Percentiles rank a stretch among this genome's conserved stretches.
phyloP scores from a whole-genome alignment of 2,797 vertebrate species.

The Enteromius mattozi region DNA sequence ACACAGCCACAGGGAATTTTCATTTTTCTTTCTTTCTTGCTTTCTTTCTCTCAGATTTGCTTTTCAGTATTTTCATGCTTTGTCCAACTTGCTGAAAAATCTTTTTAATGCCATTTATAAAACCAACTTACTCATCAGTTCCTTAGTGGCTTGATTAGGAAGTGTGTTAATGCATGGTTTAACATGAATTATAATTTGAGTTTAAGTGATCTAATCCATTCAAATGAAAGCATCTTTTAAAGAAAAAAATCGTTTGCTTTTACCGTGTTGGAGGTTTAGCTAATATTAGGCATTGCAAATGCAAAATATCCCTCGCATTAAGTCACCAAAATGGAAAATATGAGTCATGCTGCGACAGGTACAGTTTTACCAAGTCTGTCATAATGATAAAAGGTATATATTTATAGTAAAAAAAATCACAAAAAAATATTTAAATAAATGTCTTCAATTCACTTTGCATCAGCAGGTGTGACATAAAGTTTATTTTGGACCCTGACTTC shows the following conservation, averaged over 20 bases:
- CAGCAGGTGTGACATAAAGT: not conserved
- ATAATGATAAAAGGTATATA: not conserved
- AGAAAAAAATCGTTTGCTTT: not conserved
- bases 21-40: not conserved
- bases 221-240: not conserved
- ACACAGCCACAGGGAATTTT: slow-evolving; percentile 4
- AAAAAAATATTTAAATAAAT: not conserved
- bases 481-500: slow-evolving; percentile 46
- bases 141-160: not conserved
- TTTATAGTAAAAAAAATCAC: not conserved
- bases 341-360: not conserved
- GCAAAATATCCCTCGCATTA: not conserved
- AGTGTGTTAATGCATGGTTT: not conserved
- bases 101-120: not conserved
- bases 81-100: not conserved
- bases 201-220: not conserved
- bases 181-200: not conserved
- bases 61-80: not conserved
- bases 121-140: not conserved
- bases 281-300: not conserved
- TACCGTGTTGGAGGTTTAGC: not conserved
- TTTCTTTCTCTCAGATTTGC: not conserved
- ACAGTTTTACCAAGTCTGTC: not conserved
- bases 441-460: not conserved
- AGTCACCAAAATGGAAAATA: not conserved